phyloP scores from a whole-genome alignment of 2,888 invertebrate species.

The Leptothorax acervorum region DNA sequence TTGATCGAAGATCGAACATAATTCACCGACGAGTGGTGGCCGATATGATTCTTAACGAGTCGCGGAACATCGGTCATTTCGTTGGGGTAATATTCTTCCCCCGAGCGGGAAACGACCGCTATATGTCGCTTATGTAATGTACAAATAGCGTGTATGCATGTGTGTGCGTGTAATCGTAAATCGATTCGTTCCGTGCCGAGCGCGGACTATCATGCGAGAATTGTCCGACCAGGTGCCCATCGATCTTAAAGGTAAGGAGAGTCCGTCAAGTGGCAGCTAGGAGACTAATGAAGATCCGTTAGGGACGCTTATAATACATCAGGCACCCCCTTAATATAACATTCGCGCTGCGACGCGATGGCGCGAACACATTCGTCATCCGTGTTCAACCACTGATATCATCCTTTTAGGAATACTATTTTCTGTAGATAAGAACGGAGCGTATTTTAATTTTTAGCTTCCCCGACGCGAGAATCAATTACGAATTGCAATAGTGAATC shows the following conservation, averaged over 20 bases:
- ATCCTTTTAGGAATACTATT: conserved; percentile 43
- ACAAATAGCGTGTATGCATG: conserved; percentile 41
- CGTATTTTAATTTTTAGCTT: conserved; percentile 22
- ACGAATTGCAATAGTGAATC: background rate
- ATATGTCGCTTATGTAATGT: conserved; percentile 42
- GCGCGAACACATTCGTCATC: conserved; percentile 63
- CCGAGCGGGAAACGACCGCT: conserved; percentile 2
- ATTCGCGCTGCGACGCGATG: conserved; percentile 14
- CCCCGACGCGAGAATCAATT: conserved; percentile 15
- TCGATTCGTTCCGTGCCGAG: conserved; percentile 43
- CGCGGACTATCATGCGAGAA: conserved; percentile 52
- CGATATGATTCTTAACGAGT: conserved; percentile 4
- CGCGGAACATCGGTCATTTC: conserved; percentile 30
- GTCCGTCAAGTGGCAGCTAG: conserved; percentile 61
- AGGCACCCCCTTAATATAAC: background rate
- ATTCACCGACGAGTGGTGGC: background rate
- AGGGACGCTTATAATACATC: conserved; percentile 36
- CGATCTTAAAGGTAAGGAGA: conserved; percentile 69
- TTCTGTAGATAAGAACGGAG: conserved; percentile 20
- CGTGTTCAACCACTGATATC: conserved; percentile 55
- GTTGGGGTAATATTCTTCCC: conserved; percentile 37
- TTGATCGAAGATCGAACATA: conserved; percentile 35
- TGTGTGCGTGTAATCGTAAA: conserved; percentile 32
- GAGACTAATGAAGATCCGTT: conserved; percentile 67
- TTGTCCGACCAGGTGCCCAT: conserved; percentile 63